Base-by-base conservation (phyloP, 2,797 vertebrate genomes). In the Cossypha caffra region DNA sequence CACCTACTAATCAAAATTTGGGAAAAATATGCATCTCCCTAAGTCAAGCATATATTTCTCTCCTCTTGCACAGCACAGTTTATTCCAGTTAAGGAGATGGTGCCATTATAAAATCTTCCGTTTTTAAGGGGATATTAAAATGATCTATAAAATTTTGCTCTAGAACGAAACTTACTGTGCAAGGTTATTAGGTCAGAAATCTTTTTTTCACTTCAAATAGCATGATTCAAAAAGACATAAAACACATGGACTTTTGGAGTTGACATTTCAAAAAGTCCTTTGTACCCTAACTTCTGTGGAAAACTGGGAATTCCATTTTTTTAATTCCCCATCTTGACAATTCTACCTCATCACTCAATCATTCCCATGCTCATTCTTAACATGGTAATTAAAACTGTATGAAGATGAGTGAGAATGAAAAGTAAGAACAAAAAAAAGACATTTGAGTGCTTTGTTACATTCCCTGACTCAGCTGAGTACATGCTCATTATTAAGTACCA, bases 1-100 rank as follows among this genome's bases (percentile, higher is more conserved):
- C 91, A 97, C 79, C 82, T 67, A 82, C 94, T 97, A 97, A 96
- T 97, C 95, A 62, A 95, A 96, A 96, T 96, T 93, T 93, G 48
- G 72, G 90, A 84, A 95, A 86, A 97, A 84, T 68, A 97, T 63
- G 14, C 89, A 89, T 88, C 37, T 96, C 80, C 33, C 54, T 37
- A 88, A 96, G 31, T 80, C 89, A 96, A 96, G 93, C 31, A 63
- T 81, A 40, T n/a, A 92, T 96, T 97, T 96, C 91, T 86, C 45
- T 80, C 91, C 95, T 95, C 92, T 92, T 93, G 20, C 23, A 61
- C 29, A 81, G 68, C 21, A 90, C 74, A 96, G 88, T 95, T 97
- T 92, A 59, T 58, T 82, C 84, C 45, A 91, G 69, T 78, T 90
- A 92, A 95, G 58, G 31, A 62, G 51, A 33, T 85, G 59, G 54